Evolutionary conservation across 2,888 invertebrate species (phyloP), one percentile per base, ranked within the genome.

Genomic region (Portevinia maculata): DNA sequence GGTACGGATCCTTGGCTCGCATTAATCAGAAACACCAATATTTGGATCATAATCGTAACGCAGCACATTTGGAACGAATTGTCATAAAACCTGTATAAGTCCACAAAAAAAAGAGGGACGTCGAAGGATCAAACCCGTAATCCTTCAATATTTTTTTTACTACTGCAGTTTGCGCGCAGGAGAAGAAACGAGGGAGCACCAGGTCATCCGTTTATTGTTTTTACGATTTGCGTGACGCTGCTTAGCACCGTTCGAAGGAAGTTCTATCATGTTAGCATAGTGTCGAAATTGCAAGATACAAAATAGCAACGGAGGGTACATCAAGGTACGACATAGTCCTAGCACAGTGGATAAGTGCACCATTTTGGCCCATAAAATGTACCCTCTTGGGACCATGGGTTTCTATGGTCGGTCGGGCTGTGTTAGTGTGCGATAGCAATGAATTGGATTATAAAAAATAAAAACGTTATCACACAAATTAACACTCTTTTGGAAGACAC

Each of bases 21-120:
- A 83, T 83, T 83, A 83, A 83, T 83, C 83, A 83, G 78, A 83
- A 83, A 78, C 83, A 83, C 83, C 78, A 83, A 83, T 83, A 83
- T 83, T 73, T 78, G 83, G 83, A 83, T 83, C 83, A 83, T 83
- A 83, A 83, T 83, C 78, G 83, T 83, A 83, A 78, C 70, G 59
- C 64, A 75, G 70, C 64, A 71, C 78, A 83, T 83, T 83, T 52
- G 34, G 65, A 83, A 83, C 76, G 81, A 67, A 76, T 83, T 71
- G 83, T 78, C 71, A 83, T 83, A 78, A 83, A 83, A 78, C 19
- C 62, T 41, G 24, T 24, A 15, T 13, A 15, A 39, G 5, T 15
- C 39, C 39, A 39, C 15, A 39, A 19, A 32, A 30, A 17, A 46
- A 24, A 28, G 48, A 53, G 50, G 30, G 48, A 64, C 11, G 37